Percentiles rank a stretch among this genome's conserved stretches.
Conservation (phyloP, 2,797 vertebrate genomes). For the Rhynchonycteris naso region DNA sequence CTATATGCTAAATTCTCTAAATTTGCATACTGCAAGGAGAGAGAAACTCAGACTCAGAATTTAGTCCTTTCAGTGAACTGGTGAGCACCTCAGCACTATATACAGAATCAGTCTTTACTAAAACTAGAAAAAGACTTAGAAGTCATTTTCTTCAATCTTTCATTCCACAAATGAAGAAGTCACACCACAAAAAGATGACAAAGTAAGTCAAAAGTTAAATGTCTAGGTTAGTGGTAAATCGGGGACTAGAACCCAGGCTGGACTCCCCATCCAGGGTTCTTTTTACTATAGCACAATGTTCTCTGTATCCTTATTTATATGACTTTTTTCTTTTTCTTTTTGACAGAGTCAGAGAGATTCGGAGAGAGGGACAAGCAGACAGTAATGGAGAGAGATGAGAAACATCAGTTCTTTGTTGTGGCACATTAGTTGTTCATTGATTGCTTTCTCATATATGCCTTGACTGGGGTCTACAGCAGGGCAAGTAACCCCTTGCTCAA, state of each 20-base stretch:
- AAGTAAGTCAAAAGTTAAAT: neutral
- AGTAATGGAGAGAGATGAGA: too few relatives aligned
- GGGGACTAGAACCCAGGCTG: neutral
- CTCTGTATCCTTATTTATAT: neutral
- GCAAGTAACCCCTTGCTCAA: too few relatives aligned
- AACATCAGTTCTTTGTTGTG: too few relatives aligned
- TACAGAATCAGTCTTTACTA: neutral
- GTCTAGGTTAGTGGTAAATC: neutral
- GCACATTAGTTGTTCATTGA: too few relatives aligned
- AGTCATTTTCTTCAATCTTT: neutral
- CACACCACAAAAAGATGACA: neutral
- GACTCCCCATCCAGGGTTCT: neutral
- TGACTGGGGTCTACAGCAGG: too few relatives aligned
- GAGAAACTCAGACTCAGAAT: slow-evolving; percentile 6
- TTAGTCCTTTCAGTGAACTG: neutral
- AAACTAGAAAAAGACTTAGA: neutral
- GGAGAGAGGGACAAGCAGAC: too few relatives aligned
- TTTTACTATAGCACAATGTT: neutral
- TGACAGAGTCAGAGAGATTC: too few relatives aligned
- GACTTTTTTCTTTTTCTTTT: neutral
- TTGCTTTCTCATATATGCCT: too few relatives aligned
- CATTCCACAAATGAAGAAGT: slow-evolving; percentile 20
- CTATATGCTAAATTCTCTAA: neutral
- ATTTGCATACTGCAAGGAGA: neutral
- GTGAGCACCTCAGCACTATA: neutral